These are phyloP conservation scores for Oryzias curvinotus DNA, from an alignment of 2,113 vertebrate genomes.

Conservation along the genomic window DNA sequence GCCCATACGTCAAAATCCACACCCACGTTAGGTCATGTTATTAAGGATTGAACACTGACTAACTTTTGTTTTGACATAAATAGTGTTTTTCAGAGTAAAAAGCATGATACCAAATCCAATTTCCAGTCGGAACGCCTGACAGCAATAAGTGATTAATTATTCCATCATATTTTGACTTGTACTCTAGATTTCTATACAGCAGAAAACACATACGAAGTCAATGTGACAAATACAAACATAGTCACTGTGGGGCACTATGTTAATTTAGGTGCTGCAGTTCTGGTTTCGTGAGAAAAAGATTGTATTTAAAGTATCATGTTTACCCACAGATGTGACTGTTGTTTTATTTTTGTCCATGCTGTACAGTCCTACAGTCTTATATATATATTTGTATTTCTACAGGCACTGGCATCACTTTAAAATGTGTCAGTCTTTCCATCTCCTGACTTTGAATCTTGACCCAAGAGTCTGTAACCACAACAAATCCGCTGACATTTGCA, in stretches of 20 bases:
- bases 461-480: conserved; percentile 42
- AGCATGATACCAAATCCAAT: not conserved
- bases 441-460: conserved; percentile 45
- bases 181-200: not conserved
- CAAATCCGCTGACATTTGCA: conserved; percentile 45
- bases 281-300: not conserved
- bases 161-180: not conserved
- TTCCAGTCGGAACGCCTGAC: not conserved
- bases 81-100: not conserved
- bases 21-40: not conserved
- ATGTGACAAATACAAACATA: not conserved
- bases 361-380: not conserved
- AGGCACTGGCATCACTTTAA: not conserved
- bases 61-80: not conserved
- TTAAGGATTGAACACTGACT: not conserved
- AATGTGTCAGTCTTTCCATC: conserved; percentile 44
- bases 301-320: not conserved
- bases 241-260: not conserved
- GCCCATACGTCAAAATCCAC: too few relatives aligned
- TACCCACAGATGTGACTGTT: not conserved
- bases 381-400: not conserved
- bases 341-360: too few relatives aligned
- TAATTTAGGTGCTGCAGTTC: not conserved
- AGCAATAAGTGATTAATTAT: not conserved
- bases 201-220: not conserved